These are phyloP conservation scores for Noturus placidus DNA, from an alignment of 2,113 vertebrate species.

Conservation along the genomic window DNA sequence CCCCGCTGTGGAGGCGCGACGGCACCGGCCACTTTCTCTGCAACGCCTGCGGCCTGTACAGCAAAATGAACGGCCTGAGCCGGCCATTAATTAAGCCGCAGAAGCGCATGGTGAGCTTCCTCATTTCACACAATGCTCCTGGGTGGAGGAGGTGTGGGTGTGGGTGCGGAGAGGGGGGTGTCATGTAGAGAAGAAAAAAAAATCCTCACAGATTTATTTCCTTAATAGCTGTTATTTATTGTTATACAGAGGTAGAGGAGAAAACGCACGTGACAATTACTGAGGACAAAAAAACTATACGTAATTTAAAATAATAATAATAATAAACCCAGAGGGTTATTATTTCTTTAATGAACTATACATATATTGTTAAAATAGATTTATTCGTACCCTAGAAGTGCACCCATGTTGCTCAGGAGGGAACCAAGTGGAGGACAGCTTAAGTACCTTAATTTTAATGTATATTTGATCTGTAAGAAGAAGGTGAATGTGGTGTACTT, in stretches of 20 bases:
- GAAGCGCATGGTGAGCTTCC: conserved; percentile 90
- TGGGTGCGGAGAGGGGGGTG: no score
- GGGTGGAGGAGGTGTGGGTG: neutral
- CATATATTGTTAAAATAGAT: neutral
- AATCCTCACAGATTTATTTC: neutral
- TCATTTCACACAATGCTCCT: neutral
- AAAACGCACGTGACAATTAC: neutral
- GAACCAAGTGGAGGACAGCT: neutral
- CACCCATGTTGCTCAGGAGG: neutral
- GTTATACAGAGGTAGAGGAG: neutral
- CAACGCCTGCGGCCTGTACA: conserved; percentile 98
- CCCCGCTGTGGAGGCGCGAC: conserved; percentile 95
- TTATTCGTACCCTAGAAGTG: neutral
- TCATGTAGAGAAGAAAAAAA: neutral
- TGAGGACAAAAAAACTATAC: no score
- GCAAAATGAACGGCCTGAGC: conserved; percentile 99
- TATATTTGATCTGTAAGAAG: neutral
- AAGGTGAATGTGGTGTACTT: neutral
- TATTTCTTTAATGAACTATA: neutral
- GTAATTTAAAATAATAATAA: no score
- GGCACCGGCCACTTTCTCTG: conserved; percentile 98
- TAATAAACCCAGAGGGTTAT: no score
- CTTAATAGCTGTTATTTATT: neutral
- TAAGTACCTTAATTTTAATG: neutral
- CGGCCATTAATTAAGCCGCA: conserved; percentile 97